These are phyloP conservation scores for Glareola pratincola DNA, from an alignment of 2,113 vertebrate genomes.

Conservation along the genomic window DNA sequence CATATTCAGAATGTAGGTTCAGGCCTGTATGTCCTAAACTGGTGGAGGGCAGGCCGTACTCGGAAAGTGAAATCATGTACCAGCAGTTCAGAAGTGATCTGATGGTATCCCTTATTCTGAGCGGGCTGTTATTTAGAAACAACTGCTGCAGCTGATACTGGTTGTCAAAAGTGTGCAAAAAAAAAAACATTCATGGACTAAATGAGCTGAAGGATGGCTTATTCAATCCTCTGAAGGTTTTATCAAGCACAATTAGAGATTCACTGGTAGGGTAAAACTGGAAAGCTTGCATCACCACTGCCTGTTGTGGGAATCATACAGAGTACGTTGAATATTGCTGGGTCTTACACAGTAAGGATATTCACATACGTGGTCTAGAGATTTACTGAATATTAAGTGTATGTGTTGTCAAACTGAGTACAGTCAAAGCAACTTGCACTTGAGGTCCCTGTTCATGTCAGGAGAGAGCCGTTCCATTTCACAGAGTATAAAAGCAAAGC, in stretches of 20 bases:
- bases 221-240: not conserved
- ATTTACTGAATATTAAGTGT: not conserved
- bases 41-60: not conserved
- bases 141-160: not conserved
- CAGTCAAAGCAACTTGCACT: not conserved
- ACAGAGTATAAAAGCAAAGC: not conserved
- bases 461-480: not conserved
- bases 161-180: not conserved
- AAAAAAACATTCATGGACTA: not conserved
- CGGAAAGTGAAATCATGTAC: not conserved
- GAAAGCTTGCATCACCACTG: not conserved
- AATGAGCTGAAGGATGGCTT: not conserved
- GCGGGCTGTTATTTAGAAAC: not conserved
- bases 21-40: not conserved
- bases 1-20: not conserved
- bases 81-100: not conserved
- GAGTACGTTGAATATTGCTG: not conserved
- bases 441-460: accelerated
- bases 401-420: not conserved
- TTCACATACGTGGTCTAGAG: not conserved
- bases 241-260: not conserved
- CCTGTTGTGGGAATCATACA: not conserved
- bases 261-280: not conserved
- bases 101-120: not conserved
- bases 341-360: not conserved